These are phyloP conservation scores for Callocephalon fimbriatum DNA, from an alignment of 2,113 vertebrate species.

Conservation along the genomic window DNA sequence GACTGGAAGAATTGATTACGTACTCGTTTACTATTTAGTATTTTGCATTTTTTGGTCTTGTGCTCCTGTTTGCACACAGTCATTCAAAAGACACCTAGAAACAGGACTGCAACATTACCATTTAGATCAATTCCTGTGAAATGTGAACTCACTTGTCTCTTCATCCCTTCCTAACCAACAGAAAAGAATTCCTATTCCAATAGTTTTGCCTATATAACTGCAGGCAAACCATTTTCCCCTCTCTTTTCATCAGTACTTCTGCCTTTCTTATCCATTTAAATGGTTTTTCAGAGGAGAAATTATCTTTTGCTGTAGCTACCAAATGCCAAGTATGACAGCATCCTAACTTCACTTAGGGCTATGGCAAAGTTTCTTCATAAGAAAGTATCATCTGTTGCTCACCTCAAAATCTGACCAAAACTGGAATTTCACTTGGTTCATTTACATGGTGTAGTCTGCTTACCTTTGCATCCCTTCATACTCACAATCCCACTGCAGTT, in stretches of 20 bases:
- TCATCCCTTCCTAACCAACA: background rate
- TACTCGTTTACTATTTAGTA: background rate
- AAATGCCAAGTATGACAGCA: background rate
- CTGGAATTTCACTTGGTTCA: background rate
- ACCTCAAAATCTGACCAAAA: background rate
- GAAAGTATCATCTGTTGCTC: background rate
- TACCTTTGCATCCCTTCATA: background rate
- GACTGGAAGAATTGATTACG: conserved; percentile 54
- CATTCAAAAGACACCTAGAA: background rate
- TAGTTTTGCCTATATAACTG: background rate
- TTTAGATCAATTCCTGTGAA: background rate
- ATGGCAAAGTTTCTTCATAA: background rate
- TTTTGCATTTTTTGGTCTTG: background rate
- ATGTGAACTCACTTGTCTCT: background rate
- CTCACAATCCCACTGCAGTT: background rate
- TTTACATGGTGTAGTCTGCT: rapidly evolving
- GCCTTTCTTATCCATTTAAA: background rate
- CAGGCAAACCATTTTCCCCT: background rate
- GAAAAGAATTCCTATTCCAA: background rate
- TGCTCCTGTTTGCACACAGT: background rate
- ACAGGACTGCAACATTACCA: background rate
- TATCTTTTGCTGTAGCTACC: background rate
- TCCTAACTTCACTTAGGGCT: background rate
- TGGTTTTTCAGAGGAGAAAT: background rate
- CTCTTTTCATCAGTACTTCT: background rate